Evolutionary conservation across 2,113 vertebrate species (phyloP).

Genomic region (Calcarius ornatus): DNA sequence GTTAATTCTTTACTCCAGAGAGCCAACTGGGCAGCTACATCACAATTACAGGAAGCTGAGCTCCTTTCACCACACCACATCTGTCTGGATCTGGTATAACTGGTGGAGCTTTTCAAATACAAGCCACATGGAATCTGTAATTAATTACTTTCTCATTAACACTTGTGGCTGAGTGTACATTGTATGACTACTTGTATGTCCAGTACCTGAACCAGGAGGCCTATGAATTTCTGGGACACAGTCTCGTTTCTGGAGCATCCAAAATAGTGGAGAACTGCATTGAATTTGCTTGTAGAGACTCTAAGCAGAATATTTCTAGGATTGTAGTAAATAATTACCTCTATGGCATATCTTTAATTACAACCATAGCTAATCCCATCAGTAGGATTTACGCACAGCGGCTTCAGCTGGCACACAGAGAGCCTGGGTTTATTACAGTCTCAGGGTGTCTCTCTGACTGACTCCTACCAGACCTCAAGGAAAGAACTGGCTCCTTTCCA

Average conservation of each 20-base stretch:
- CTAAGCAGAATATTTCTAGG: not conserved
- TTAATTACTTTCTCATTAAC: not conserved
- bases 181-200: not conserved
- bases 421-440: not conserved
- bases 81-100: not conserved
- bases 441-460: not conserved
- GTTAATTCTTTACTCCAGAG: not conserved
- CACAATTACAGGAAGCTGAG: not conserved
- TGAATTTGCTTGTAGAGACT: not conserved
- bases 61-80: not conserved
- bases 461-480: not conserved
- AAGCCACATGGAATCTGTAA: not conserved
- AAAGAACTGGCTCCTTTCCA: not conserved
- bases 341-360: not conserved
- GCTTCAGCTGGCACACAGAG: not conserved
- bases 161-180: not conserved
- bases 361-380: not conserved
- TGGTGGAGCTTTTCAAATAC: not conserved
- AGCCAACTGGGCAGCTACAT: not conserved
- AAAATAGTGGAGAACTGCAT: not conserved
- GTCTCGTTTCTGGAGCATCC: not conserved
- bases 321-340: not conserved
- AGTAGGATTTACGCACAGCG: not conserved
- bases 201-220: not conserved
- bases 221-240: not conserved